Evolutionary conservation across 2,113 vertebrate species (phyloP).

Genomic region (Triplophysa rosa): DNA sequence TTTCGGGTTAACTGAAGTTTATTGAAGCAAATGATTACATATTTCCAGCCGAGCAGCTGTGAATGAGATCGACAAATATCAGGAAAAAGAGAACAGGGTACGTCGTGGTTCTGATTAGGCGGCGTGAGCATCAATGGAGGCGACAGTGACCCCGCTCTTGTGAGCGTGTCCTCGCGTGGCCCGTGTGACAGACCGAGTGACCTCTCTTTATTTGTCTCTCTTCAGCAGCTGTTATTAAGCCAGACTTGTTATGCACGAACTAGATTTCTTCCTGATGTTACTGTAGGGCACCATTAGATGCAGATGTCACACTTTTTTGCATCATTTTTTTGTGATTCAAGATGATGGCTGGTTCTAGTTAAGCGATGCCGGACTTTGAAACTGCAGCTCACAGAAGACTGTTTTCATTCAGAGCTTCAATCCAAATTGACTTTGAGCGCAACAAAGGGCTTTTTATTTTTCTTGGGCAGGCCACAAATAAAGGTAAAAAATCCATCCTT

Average conservation of each 20-base stretch:
- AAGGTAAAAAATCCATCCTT: not conserved
- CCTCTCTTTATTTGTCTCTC: not conserved
- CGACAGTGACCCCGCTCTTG: constrained; percentile 33
- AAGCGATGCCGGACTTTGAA: not conserved
- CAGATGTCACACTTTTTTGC: constrained; percentile 17
- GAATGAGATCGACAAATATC: not conserved
- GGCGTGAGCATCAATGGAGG: not conserved
- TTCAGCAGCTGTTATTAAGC: constrained; percentile 20
- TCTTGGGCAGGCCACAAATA: constrained; percentile 11
- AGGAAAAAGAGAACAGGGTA: not conserved
- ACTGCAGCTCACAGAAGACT: not conserved
- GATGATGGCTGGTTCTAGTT: not conserved
- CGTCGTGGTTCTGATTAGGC: constrained; percentile 1
- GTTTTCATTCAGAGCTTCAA: not conserved
- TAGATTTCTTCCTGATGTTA: constrained; percentile 8
- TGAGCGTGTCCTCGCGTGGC: constrained; percentile 47
- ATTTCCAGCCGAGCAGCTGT: constrained; percentile 8
- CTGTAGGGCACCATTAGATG: constrained; percentile 21
- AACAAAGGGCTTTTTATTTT: not conserved
- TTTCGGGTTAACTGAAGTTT: constrained; percentile 8
- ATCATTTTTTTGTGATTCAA: not conserved
- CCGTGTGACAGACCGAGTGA: not conserved
- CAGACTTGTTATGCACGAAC: constrained; percentile 5
- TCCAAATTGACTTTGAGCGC: constrained; percentile 17
- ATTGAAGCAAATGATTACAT: constrained; percentile 7